Conservation (phyloP, 2,113 vertebrate genomes). For the Python bivittatus region DNA sequence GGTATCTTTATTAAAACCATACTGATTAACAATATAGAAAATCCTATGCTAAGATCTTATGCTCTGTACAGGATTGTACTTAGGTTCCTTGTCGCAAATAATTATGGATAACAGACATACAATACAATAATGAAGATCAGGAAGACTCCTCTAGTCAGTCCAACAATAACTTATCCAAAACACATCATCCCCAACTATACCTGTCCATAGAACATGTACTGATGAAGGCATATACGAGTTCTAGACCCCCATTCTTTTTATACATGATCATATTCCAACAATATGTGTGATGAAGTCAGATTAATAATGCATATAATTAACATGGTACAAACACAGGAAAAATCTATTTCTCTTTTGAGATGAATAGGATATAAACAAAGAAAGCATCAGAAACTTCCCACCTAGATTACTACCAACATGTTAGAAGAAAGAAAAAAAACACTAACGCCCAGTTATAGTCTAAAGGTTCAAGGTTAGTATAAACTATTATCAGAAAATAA, state of each 20-base stretch:
- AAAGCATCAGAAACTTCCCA: neutral
- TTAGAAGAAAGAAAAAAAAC: neutral
- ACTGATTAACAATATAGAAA: neutral
- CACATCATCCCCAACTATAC: neutral
- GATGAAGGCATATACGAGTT: neutral
- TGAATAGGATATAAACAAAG: neutral
- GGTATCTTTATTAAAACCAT: neutral
- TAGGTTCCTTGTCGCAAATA: neutral
- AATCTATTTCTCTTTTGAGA: neutral
- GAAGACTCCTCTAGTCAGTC: neutral
- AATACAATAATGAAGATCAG: neutral
- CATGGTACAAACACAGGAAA: neutral
- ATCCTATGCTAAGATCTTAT: neutral
- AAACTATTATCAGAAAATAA: neutral
- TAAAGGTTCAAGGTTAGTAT: neutral
- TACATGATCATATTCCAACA: neutral
- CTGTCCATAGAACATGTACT: neutral
- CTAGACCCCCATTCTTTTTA: neutral
- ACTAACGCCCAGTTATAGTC: neutral
- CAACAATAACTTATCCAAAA: neutral
- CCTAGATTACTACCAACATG: neutral
- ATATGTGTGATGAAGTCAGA: neutral
- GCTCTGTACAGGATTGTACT: neutral
- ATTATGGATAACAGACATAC: neutral
- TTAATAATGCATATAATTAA: neutral